These are phyloP conservation scores for Perca fluviatilis DNA, from an alignment of 2,113 vertebrate genomes.

Conservation along the genomic window DNA sequence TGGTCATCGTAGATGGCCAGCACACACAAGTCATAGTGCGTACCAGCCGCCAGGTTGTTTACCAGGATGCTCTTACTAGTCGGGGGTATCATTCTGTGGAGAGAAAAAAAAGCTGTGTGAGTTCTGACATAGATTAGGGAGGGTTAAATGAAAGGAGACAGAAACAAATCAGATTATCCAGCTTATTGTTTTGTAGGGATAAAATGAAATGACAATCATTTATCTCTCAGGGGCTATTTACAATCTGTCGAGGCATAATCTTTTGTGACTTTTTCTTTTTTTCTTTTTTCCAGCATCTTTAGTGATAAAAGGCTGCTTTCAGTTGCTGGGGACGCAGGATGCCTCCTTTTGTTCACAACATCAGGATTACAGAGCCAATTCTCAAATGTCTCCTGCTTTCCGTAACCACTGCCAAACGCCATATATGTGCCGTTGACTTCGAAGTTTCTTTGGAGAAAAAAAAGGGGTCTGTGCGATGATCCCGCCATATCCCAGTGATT, in stretches of 20 bases:
- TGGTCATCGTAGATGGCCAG: slow-evolving; percentile 98
- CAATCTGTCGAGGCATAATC: slow-evolving; percentile 54
- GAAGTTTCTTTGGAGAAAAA: slow-evolving; percentile 20
- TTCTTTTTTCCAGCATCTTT: slow-evolving; percentile 32
- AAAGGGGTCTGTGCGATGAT: slow-evolving; percentile 7
- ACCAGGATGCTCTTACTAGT: slow-evolving; percentile 96
- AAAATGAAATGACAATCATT: slow-evolving; percentile 66
- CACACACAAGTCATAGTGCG: slow-evolving; percentile 94
- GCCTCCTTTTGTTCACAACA: slow-evolving; percentile 33
- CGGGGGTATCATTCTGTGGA: slow-evolving; percentile 95
- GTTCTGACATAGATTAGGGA: slow-evolving; percentile 42
- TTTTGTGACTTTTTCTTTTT: slow-evolving; percentile 65
- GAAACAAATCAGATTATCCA: slow-evolving; percentile 65
- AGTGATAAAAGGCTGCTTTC: slow-evolving; percentile 55
- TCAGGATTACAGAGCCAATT: slow-evolving; percentile 30
- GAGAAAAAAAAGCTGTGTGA: slow-evolving; percentile 23
- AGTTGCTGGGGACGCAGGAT: not conserved
- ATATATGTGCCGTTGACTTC: slow-evolving; percentile 43
- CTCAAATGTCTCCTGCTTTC: slow-evolving; percentile 24
- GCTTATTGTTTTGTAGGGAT: slow-evolving; percentile 65
- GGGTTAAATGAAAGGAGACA: slow-evolving; percentile 60
- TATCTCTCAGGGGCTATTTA: slow-evolving; percentile 62
- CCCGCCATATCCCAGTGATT: slow-evolving; percentile 50
- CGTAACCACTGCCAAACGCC: not conserved
- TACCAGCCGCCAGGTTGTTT: slow-evolving; percentile 96